phyloP scores from a whole-genome alignment of 1,140 invertebrate genomes.

The Drosophila rufa region DNA sequence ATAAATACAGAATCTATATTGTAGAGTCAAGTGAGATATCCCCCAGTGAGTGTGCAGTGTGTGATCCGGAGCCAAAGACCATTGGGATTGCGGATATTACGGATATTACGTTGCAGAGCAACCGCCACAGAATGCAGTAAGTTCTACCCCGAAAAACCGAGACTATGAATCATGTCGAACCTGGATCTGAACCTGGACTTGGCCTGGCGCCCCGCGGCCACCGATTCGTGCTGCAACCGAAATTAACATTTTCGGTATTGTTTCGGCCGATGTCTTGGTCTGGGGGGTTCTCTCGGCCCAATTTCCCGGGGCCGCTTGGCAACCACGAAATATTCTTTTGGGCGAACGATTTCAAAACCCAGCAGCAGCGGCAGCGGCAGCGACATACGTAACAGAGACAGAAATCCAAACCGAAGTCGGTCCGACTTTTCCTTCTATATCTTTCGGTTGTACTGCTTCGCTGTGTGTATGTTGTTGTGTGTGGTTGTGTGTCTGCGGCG shows the following conservation, averaged over 20 bases:
- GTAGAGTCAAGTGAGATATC: constrained; percentile 16
- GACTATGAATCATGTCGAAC: constrained; percentile 56
- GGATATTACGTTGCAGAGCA: constrained; percentile 20
- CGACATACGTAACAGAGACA: constrained; percentile 53
- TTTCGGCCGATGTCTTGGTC: constrained; percentile 12
- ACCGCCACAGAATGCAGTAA: constrained; percentile 67
- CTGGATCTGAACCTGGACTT: constrained; percentile 42
- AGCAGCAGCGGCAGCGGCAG: not conserved
- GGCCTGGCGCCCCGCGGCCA: constrained; percentile 28
- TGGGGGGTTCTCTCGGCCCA: constrained; percentile 54
- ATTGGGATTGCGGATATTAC: constrained; percentile 37
- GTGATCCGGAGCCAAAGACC: constrained; percentile 24
- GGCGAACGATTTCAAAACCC: constrained; percentile 66
- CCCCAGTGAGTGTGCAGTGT: constrained; percentile 32
- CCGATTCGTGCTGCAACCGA: constrained; percentile 58
- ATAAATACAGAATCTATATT: constrained; percentile 11
- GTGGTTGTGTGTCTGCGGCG: constrained; percentile 43
- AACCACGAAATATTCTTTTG: constrained; percentile 80
- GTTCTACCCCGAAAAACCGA: constrained; percentile 20
- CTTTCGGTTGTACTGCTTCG: constrained; percentile 20
- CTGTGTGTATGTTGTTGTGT: constrained; percentile 10
- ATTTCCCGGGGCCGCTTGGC: constrained; percentile 61
- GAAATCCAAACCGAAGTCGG: constrained; percentile 31
- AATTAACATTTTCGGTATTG: constrained; percentile 75
- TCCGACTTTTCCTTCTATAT: constrained; percentile 48